phyloP scores from a whole-genome alignment of 2,113 vertebrate species.

The Vombatus ursinus region DNA sequence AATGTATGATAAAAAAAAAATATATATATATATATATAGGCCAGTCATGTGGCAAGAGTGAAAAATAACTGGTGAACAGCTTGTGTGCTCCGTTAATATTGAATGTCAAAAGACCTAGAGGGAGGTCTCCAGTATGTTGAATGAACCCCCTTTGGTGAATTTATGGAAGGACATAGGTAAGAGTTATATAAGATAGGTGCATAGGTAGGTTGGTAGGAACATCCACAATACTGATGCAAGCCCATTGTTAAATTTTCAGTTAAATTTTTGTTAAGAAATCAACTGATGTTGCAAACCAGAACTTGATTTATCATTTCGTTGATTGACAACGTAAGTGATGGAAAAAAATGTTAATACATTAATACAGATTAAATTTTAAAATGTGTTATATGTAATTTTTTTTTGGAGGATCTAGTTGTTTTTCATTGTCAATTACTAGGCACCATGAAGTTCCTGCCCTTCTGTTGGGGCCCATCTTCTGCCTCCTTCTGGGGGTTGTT shows the following conservation, averaged over 20 bases:
- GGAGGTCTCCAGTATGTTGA: neutral
- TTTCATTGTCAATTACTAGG: too few species aligned
- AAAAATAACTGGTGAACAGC: neutral
- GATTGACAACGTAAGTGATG: too few species aligned
- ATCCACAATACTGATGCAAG: neutral
- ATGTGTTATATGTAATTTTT: too few species aligned
- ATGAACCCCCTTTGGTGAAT: neutral
- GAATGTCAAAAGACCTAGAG: neutral
- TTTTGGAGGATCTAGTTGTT: too few species aligned
- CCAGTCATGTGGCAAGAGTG: neutral
- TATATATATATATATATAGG: too few species aligned
- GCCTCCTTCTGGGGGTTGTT: neutral
- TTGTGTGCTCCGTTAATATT: neutral
- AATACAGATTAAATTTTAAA: too few species aligned
- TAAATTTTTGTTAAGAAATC: too few species aligned
- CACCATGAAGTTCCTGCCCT: too few species aligned
- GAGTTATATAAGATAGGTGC: neutral
- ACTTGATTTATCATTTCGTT: too few species aligned
- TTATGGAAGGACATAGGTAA: neutral
- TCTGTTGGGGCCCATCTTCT: neutral
- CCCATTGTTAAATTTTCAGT: too few species aligned
- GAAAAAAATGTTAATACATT: too few species aligned
- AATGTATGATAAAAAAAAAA: neutral
- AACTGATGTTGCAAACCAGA: too few species aligned
- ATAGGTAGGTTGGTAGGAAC: neutral